Evolutionary conservation across 2,797 vertebrate species (phyloP).

Genomic region (Pygocentrus nattereri): DNA sequence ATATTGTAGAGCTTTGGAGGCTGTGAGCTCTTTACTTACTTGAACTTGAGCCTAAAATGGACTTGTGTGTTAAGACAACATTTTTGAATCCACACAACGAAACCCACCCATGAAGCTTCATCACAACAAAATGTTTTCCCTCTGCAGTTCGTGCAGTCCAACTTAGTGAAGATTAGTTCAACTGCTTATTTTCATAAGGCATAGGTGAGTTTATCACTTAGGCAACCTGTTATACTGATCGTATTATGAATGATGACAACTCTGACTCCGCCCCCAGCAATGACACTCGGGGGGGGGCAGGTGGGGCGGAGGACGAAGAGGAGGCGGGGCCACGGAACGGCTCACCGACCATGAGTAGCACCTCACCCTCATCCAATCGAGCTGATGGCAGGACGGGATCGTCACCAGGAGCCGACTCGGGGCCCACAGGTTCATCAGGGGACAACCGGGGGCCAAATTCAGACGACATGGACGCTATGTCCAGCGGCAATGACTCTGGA

Average conservation of each 20-base stretch:
- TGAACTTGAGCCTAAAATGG: not conserved
- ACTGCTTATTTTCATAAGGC: slow-evolving; percentile 23
- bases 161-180: slow-evolving; percentile 65
- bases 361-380: slow-evolving; percentile 50
- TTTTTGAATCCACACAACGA: not conserved
- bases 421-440: slow-evolving; percentile 62
- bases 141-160: slow-evolving; percentile 69
- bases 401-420: slow-evolving; percentile 66
- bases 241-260: slow-evolving; percentile 84
- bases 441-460: slow-evolving; percentile 69
- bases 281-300: slow-evolving; percentile 70
- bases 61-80: not conserved
- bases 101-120: slow-evolving; percentile 10
- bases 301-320: slow-evolving; percentile 70
- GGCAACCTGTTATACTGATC: slow-evolving; percentile 61
- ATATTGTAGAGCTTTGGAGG: not conserved
- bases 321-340: slow-evolving; percentile 57
- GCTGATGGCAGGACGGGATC: slow-evolving; percentile 61
- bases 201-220: slow-evolving; percentile 50
- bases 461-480: slow-evolving; percentile 87
- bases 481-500: slow-evolving; percentile 89
- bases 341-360: slow-evolving; percentile 50
- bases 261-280: slow-evolving; percentile 74
- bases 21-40: not conserved
- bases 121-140: slow-evolving; percentile 53